Conservation (phyloP, 2,113 vertebrate genomes). For the Burhinus bistriatus region DNA sequence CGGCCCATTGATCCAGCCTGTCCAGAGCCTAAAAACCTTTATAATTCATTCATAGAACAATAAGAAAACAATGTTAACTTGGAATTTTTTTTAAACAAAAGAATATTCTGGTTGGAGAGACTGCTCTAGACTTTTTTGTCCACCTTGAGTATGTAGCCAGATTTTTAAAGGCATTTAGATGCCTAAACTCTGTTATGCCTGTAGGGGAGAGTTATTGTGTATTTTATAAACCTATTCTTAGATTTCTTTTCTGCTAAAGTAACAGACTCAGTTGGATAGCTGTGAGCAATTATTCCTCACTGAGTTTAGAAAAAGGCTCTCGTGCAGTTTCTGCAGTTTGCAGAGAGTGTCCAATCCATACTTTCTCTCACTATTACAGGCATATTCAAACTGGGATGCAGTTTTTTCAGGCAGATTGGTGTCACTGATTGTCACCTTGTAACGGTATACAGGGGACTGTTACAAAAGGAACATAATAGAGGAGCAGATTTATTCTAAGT, state of each 20-base stretch:
- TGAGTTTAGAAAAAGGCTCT: neutral
- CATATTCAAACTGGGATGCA: neutral
- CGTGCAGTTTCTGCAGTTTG: neutral
- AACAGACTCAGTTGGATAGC: neutral
- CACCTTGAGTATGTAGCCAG: neutral
- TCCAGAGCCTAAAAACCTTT: neutral
- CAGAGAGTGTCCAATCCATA: neutral
- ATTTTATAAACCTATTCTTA: neutral
- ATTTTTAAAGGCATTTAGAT: neutral
- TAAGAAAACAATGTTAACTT: neutral
- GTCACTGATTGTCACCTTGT: neutral
- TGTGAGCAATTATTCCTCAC: neutral
- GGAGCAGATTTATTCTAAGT: neutral
- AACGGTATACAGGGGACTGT: neutral
- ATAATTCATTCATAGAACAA: neutral
- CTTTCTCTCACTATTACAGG: neutral
- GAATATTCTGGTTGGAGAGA: neutral
- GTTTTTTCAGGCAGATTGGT: neutral
- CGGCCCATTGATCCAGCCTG: fast-evolving
- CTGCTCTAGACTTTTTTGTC: neutral
- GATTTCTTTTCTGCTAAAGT: neutral
- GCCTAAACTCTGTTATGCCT: neutral
- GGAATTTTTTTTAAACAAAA: neutral
- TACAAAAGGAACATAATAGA: neutral
- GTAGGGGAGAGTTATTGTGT: neutral